Percentiles rank a stretch among this genome's conserved stretches.
phyloP scores from a whole-genome alignment of 1,140 invertebrate species.

The Drosophila lini region DNA sequence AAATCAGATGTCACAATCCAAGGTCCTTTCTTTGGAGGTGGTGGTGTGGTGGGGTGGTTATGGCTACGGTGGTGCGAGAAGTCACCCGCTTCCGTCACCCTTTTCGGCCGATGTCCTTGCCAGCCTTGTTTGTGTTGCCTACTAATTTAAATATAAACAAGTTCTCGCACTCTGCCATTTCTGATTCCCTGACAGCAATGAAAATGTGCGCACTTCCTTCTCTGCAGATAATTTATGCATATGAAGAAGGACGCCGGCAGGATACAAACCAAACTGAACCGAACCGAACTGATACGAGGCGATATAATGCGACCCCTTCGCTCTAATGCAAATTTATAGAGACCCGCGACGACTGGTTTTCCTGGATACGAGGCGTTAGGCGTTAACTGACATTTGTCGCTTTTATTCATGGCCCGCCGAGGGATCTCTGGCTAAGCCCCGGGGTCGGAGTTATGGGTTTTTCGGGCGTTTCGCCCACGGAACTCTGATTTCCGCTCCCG shows the following conservation, averaged over 20 bases:
- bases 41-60: conserved; percentile 11
- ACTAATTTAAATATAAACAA: conserved; percentile 81
- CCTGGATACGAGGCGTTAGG: conserved; percentile 59
- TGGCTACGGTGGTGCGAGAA: conserved; percentile 24
- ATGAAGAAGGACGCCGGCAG: conserved; percentile 47
- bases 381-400: conserved; percentile 79
- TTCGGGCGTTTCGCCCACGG: conserved; percentile 11
- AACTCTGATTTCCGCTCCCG: conserved; percentile 59
- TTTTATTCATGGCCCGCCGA: conserved; percentile 67
- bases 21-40: conserved; percentile 48
- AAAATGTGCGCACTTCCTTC: conserved; percentile 70
- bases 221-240: conserved; percentile 64
- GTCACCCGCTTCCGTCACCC: conserved; percentile 51
- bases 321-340: conserved; percentile 79
- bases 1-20: conserved; percentile 73
- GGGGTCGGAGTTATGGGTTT: conserved; percentile 29
- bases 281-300: conserved; percentile 19
- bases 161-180: conserved; percentile 62
- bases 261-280: conserved; percentile 29
- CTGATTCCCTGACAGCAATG: conserved; percentile 57
- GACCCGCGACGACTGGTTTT: conserved; percentile 53
- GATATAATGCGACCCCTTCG: conserved; percentile 40
- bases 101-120: conserved; percentile 46
- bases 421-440: conserved; percentile 27
- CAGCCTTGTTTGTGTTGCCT: conserved; percentile 63